Percentiles rank a stretch among this genome's conserved stretches.
Conservation (phyloP, 2,113 vertebrate species). For the Cyprinus carpio region DNA sequence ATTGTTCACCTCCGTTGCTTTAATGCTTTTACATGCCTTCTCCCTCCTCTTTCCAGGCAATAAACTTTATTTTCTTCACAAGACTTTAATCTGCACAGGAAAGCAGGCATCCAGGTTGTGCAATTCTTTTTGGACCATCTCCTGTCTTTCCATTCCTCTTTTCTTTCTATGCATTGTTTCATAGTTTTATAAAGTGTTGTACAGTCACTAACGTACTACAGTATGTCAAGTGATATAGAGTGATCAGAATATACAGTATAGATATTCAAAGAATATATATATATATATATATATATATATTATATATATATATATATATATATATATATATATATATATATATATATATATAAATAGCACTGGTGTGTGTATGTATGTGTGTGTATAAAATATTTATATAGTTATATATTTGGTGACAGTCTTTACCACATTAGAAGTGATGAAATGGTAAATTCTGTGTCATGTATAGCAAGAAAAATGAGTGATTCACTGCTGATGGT, state of each 20-base stretch:
- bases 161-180: not conserved
- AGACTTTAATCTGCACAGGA: slow-evolving; percentile 98
- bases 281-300: too few species aligned
- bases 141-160: not conserved
- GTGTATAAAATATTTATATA: not conserved
- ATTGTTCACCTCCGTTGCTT: slow-evolving; percentile 99
- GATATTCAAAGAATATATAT: not conserved
- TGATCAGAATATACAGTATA: not conserved
- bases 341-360: too few species aligned
- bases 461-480: not conserved
- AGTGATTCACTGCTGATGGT: not conserved
- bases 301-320: too few species aligned
- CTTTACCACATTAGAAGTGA: not conserved
- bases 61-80: slow-evolving; percentile 99
- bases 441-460: not conserved
- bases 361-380: not conserved
- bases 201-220: too few species aligned
- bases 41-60: slow-evolving; percentile 98
- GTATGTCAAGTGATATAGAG: not conserved
- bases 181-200: not conserved
- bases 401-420: not conserved
- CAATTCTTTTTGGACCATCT: slow-evolving; percentile 85
- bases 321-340: too few species aligned
- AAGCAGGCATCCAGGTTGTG: slow-evolving; percentile 92
- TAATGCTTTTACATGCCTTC: slow-evolving; percentile 97